Conservation (phyloP, 2,888 invertebrate genomes). For the Sturmia bella region DNA sequence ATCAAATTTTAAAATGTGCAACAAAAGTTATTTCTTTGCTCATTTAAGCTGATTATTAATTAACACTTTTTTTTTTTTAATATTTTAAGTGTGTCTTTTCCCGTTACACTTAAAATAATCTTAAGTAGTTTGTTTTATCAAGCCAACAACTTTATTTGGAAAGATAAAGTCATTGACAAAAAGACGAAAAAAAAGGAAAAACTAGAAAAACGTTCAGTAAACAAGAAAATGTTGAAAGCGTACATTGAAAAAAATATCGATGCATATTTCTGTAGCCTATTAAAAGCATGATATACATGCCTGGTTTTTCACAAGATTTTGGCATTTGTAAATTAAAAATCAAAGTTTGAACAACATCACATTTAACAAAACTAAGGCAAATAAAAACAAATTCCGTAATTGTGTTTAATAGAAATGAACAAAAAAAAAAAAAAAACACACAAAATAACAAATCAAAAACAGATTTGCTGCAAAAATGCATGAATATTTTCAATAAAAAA, state of each 20-base stretch:
- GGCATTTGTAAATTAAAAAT: slow-evolving; percentile 51
- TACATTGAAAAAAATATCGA: slow-evolving; percentile 5
- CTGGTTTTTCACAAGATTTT: slow-evolving; percentile 24
- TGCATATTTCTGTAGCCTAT: slow-evolving; percentile 12
- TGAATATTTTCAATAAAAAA: slow-evolving; percentile 55
- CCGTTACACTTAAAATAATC: slow-evolving; percentile 34
- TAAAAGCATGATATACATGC: not conserved
- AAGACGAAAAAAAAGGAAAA: not conserved
- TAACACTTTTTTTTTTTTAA: slow-evolving; percentile 2
- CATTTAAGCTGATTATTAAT: slow-evolving; percentile 9
- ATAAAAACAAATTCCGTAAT: slow-evolving; percentile 30
- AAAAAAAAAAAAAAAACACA: slow-evolving; percentile 34
- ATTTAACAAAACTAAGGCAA: slow-evolving; percentile 13
- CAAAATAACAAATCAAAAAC: not conserved
- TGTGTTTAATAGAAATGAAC: slow-evolving; percentile 1
- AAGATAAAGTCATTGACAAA: slow-evolving; percentile 36
- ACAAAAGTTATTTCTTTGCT: not conserved
- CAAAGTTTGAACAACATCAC: slow-evolving; percentile 19
- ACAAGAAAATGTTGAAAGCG: slow-evolving; percentile 12
- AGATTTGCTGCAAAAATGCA: slow-evolving; percentile 44
- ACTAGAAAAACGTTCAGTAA: slow-evolving; percentile 36
- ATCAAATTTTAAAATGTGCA: not conserved
- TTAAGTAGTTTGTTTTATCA: slow-evolving; percentile 30
- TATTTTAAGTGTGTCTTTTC: not conserved
- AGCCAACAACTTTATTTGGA: slow-evolving; percentile 33